Evolutionary conservation across 2,797 vertebrate genomes (phyloP), one percentile per base, ranked within the genome.

Genomic region (Vipera ursinii): DNA sequence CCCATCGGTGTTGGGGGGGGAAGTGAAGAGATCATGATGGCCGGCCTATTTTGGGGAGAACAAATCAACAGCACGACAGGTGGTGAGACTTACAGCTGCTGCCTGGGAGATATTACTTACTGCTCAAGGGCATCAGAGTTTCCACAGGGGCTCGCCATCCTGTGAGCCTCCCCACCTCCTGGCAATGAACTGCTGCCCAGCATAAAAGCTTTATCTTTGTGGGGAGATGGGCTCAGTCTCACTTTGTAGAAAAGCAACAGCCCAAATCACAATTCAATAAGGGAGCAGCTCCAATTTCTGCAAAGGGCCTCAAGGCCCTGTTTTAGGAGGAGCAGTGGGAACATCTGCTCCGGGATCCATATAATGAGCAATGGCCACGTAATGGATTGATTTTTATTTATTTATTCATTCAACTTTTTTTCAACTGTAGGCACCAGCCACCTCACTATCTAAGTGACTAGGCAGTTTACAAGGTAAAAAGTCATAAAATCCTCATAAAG

Each of bases 21-120:
- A 69, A 73, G 92, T 26, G 51, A 93, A 91, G 93, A 89, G 93
- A 91, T 96, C 96, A 95, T 95, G 94, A 96, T 96, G 94, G 94
- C 32, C 14, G 61, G 90, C 95, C 95, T 97, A 97, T 97, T 97
- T 97, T 95, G 94, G 96, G 97, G 96, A 93, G 44, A 89, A 96
- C 96, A 95, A 96, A 97, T 97, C 97, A 96, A 93, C 95, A 95
- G 4, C 82, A 91, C 92, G 90, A 97, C 97, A 97, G 97, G 96
- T 97, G 97, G 88, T 44, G 92, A 93, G 92, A 93, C 92, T 95
- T 14, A 73, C 20, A 32, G 95, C 95, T 95, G 96, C 95, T 92
- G 65, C 95, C 82, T 55, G 56, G 93, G 95, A 93, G 94, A 93
- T 95, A 93, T 95, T 96, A 94, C 94, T 94, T 96, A 95, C 92